These are phyloP conservation scores for Takifugu rubripes DNA, from an alignment of 2,797 vertebrate genomes.

Conservation along the genomic window DNA sequence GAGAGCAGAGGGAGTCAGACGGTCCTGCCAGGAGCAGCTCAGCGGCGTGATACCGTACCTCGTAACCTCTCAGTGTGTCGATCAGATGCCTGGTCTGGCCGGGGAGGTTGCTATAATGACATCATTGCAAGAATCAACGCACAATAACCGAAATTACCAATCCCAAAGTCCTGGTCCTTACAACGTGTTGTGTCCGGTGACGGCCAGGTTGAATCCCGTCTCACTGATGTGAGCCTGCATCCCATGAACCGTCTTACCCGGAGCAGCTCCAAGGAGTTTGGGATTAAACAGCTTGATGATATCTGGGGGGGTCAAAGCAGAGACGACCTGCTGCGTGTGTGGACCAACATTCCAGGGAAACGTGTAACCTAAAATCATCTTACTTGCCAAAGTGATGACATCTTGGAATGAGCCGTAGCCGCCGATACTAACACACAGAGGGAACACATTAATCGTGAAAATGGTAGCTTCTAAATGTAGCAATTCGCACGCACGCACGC, in stretches of 20 bases:
- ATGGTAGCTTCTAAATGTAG: not conserved
- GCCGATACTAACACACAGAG: conserved; percentile 70
- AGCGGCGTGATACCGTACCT: conserved; percentile 50
- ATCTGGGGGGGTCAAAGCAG: conserved; percentile 52
- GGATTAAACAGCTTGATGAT: conserved; percentile 81
- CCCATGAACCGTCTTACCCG: conserved; percentile 69
- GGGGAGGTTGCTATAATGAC: conserved; percentile 69
- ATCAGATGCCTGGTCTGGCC: conserved; percentile 77
- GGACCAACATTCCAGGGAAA: not conserved
- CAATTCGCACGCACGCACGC: not conserved
- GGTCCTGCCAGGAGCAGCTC: not conserved
- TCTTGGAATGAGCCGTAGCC: conserved; percentile 76
- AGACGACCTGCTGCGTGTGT: not conserved
- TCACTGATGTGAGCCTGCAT: conserved; percentile 70
- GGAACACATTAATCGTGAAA: not conserved
- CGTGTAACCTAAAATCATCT: conserved; percentile 25
- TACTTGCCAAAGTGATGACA: conserved; percentile 82
- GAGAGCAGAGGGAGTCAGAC: not conserved
- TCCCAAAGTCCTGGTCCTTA: conserved; percentile 36
- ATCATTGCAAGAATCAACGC: not conserved
- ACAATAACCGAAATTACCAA: not conserved
- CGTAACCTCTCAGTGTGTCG: conserved; percentile 72
- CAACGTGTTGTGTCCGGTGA: conserved; percentile 82
- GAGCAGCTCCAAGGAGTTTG: conserved; percentile 70
- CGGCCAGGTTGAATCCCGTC: conserved; percentile 80